A percentile compares a stretch with the other conserved stretches of the same genome.
These are phyloP conservation scores for Pristionchus mayeri DNA, from an alignment of 2,888 invertebrate genomes.

Conservation along the genomic window DNA sequence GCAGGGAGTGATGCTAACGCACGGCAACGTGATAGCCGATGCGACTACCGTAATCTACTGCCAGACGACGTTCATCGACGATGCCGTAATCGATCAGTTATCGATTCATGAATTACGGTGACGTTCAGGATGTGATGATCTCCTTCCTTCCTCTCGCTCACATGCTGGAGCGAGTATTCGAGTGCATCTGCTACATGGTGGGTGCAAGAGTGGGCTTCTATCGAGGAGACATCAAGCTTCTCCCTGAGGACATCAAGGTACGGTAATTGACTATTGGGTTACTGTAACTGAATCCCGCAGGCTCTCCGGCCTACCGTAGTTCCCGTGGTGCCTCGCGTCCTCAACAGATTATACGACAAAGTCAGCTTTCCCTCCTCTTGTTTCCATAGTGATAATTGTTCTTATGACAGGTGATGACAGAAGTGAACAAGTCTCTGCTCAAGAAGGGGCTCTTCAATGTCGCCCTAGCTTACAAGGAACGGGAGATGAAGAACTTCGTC, in stretches of 20 bases:
- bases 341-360: conserved; percentile 95
- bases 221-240: conserved; percentile 88
- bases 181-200: conserved; percentile 80
- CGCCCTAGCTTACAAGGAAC: conserved; percentile 51
- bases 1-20: conserved; percentile 94
- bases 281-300: background rate
- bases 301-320: conserved; percentile 90
- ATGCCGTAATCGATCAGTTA: background rate
- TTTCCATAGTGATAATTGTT: conserved; percentile 77
- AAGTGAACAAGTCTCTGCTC: conserved; percentile 51
- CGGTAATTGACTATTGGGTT: background rate
- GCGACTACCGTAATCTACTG: background rate
- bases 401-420: conserved; percentile 81
- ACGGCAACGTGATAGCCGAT: conserved; percentile 82
- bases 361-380: too few species aligned
- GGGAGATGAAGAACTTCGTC: conserved; percentile 59
- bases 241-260: conserved; percentile 86
- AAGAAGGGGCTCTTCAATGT: conserved; percentile 50
- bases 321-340: conserved; percentile 93
- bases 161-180: conserved; percentile 87
- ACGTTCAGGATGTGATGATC: conserved; percentile 78
- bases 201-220: conserved; percentile 50
- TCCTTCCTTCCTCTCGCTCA: conserved; percentile 96
- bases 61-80: conserved; percentile 45
- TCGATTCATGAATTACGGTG: conserved; percentile 23